Base-by-base conservation (phyloP, 2,888 invertebrate species). In the Lithophane semibrunnea region DNA sequence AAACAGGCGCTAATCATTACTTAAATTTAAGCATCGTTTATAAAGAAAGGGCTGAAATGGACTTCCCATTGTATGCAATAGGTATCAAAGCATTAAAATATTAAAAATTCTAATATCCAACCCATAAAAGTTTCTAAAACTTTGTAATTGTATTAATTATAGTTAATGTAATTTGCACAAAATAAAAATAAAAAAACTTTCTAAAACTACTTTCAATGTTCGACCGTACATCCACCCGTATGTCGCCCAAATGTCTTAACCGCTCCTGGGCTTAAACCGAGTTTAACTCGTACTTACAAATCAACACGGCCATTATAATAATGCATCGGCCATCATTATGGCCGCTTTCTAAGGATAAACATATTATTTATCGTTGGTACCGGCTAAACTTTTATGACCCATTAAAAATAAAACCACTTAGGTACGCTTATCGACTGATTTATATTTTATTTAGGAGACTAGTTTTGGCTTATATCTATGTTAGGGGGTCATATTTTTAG, bases 331-430 rank as follows among this genome's bases (percentile, higher is more conserved):
- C 93, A 93, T 94, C 94, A 94, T 91, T 83, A 84, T 68, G 82
- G 75, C 84, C 88, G 90, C 93, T 93, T 92, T 92, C 93, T 91
- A 89, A 90, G 94, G 93, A 94, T 94, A 93, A 94, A 93, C 92
- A 90, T 92, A 92, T 94, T 94, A 95, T 94, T 94, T 94, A 94
- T 94, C 88, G 90, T 76, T 78, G 78, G 79, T 77, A 83, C 80
- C 74, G 84, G 77, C 84, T 80, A 77, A 82, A 87, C 83, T 87
- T 87, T 88, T 88, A 88, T 83, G 82, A 84, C 65, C 86, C 89
- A 87, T 88, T 88, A 88, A 88, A 88, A 88, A 88, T 88, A 87
- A 82, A 85, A 86, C 75, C 84, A 86, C 86, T 88, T 82, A n/a
- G n/a, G n/a, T n/a, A 86, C 86, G 76, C 79, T 86, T 88, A 86